Evolutionary conservation across 35 echinoderm and acorn worm species (phyloP).

Genomic region (Chiridota heheva): DNA sequence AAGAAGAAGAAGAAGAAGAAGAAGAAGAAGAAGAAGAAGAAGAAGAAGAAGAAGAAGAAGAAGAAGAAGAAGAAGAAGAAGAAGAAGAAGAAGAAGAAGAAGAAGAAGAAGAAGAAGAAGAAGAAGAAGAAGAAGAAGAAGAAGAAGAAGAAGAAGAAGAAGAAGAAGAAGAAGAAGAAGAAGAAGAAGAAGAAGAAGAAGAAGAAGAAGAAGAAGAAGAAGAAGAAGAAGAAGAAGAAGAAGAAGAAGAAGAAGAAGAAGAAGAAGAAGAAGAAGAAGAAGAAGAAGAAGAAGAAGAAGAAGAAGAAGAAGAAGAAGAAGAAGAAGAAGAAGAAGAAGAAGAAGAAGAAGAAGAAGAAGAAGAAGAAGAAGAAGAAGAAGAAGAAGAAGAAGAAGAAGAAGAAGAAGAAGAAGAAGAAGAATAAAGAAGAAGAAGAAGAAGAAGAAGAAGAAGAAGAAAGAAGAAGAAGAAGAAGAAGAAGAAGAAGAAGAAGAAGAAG

Average conservation of each 20-base stretch:
- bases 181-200: background rate
- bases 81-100: background rate
- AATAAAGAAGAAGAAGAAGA: too few relatives aligned
- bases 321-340: background rate
- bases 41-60: background rate
- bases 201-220: background rate
- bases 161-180: background rate
- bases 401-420: background rate
- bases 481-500: conserved; percentile 6
- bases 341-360: background rate
- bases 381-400: background rate
- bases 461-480: background rate
- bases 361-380: background rate
- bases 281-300: background rate
- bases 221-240: background rate
- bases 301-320: background rate
- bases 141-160: background rate
- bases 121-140: background rate
- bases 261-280: background rate
- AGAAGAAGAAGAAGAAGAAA: background rate
- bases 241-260: background rate
- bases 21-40: background rate
- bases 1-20: background rate
- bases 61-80: background rate
- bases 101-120: background rate